Evolutionary conservation across 23 tunicate species (phyloP).

Genomic region (Ascidia mentula): DNA sequence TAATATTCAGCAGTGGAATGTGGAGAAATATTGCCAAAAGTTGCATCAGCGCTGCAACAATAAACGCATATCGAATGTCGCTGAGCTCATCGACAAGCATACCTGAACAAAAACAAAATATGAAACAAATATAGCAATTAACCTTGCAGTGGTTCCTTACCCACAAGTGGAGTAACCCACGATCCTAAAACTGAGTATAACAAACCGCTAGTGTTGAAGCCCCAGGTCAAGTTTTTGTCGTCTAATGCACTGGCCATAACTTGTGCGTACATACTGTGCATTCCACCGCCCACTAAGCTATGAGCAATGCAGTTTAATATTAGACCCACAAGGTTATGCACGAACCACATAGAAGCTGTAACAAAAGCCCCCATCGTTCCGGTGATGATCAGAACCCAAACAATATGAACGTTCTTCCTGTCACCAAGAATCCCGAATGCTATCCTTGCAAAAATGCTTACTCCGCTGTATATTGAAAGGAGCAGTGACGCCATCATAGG

Average conservation of each 20-base stretch:
- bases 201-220: constrained; percentile 12
- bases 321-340: neutral
- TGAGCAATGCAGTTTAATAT: neutral
- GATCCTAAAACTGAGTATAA: constrained; percentile 11
- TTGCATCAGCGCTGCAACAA: neutral
- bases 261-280: constrained; percentile 12
- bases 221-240: constrained; percentile 16
- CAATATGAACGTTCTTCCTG: neutral
- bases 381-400: constrained; percentile 15
- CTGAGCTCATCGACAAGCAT: neutral
- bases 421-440: constrained; percentile 19
- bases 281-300: neutral
- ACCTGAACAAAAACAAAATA: neutral
- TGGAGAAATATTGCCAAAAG: neutral
- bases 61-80: neutral
- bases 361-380: neutral
- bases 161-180: constrained; percentile 1
- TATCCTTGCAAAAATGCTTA: constrained; percentile 2
- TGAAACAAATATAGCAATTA: neutral
- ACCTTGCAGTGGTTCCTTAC: constrained; percentile 8
- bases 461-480: constrained; percentile 15
- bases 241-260: constrained; percentile 6
- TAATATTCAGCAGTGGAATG: neutral
- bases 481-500: neutral
- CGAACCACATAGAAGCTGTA: constrained; percentile 1